A percentile compares a stretch with the other conserved stretches of the same genome.
Conservation (phyloP, 2,888 invertebrate species). For the Helleia helle region DNA sequence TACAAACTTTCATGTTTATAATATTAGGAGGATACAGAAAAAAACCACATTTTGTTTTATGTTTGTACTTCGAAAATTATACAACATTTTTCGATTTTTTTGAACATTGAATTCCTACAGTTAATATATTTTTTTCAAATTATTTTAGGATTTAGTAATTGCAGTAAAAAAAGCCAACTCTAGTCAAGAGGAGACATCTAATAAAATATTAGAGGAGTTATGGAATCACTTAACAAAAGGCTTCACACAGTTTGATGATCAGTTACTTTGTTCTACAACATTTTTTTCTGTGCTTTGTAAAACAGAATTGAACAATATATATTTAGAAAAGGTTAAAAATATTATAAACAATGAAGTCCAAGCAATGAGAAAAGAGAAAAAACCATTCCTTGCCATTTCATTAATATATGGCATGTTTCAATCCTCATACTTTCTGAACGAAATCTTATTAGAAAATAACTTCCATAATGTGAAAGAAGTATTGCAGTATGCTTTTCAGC, state of each 20-base stretch:
- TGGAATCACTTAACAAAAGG: slow-evolving; percentile 43
- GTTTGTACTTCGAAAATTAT: too few relatives aligned
- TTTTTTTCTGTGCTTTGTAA: slow-evolving; percentile 42
- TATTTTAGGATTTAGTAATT: slow-evolving; percentile 40
- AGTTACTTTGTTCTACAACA: slow-evolving; percentile 54
- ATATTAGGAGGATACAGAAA: too few relatives aligned
- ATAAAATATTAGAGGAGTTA: slow-evolving; percentile 31
- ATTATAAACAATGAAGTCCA: slow-evolving; percentile 27
- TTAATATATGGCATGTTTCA: slow-evolving; percentile 63
- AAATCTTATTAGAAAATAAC: slow-evolving; percentile 12
- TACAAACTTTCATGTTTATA: too few relatives aligned
- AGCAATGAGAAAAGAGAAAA: slow-evolving; percentile 21
- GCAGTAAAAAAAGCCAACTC: slow-evolving; percentile 28
- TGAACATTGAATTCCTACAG: too few relatives aligned
- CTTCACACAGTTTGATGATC: slow-evolving; percentile 47
- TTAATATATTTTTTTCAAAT: not conserved
- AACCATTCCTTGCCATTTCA: slow-evolving; percentile 34
- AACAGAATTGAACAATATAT: slow-evolving; percentile 31
- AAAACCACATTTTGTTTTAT: too few relatives aligned
- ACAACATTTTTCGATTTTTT: too few relatives aligned
- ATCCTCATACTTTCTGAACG: slow-evolving; percentile 40
- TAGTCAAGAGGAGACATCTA: slow-evolving; percentile 26
- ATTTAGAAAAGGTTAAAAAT: slow-evolving; percentile 32
- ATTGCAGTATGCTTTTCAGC: slow-evolving; percentile 35
- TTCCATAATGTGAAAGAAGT: slow-evolving; percentile 23